Percentiles rank a stretch among this genome's conserved stretches.
These are phyloP conservation scores for Pagrus major DNA, from an alignment of 2,113 vertebrate genomes.

Conservation along the genomic window DNA sequence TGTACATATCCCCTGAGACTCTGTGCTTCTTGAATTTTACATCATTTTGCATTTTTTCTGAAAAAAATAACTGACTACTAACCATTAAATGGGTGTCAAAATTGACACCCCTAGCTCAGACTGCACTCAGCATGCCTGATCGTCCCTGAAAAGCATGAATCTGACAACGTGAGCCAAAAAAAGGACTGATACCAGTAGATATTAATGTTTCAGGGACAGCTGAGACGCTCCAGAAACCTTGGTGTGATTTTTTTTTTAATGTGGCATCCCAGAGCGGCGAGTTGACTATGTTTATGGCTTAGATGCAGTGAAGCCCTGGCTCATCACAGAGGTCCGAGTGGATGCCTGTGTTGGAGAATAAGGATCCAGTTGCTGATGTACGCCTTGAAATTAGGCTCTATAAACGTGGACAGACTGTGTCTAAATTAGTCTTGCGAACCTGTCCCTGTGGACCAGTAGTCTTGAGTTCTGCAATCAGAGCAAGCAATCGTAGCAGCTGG, in stretches of 20 bases:
- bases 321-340: not conserved
- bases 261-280: not conserved
- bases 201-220: conserved; percentile 22
- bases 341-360: conserved; percentile 1
- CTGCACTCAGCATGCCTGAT: not conserved
- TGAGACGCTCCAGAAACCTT: conserved; percentile 11
- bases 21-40: too few relatives aligned
- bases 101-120: too few relatives aligned
- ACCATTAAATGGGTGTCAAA: too few relatives aligned
- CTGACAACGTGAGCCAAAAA: not conserved
- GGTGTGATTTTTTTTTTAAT: not conserved
- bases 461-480: conserved; percentile 11
- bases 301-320: not conserved
- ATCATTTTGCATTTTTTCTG: too few relatives aligned
- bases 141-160: not conserved
- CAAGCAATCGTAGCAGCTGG: conserved; percentile 28
- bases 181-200: too few relatives aligned
- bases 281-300: not conserved
- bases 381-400: conserved; percentile 6
- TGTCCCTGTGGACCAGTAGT: not conserved
- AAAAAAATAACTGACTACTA: too few relatives aligned
- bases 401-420: not conserved
- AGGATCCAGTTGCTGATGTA: not conserved
- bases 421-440: conserved; percentile 5
- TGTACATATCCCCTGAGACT: too few relatives aligned